Evolutionary conservation across 1,140 invertebrate species (phyloP), one percentile per base, ranked within the genome.

Genomic region (Drosophila neocordata): DNA sequence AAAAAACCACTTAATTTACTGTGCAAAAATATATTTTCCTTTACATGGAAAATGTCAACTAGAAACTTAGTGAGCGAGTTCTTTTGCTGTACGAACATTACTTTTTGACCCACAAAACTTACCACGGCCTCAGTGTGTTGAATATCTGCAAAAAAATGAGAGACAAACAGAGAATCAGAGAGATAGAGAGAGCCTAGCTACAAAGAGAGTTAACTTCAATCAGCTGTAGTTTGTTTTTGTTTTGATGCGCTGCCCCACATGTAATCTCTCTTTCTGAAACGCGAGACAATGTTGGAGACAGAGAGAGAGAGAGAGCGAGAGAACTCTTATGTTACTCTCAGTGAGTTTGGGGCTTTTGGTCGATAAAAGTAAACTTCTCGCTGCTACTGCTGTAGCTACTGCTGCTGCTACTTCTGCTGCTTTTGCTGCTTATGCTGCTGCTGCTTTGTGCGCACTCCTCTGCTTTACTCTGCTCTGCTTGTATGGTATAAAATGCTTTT

Each of bases 401-500:
- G 27, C 52, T 57, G 53, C 27, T 2, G 13, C 20, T n/a, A 12
- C 22, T 37, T 9, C 34, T 57, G 61, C 55, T 58, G 61, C 37
- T 13, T 20, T 9, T 37, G 15, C 34, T 58, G 61, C 48, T 59
- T 62, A 27, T 35, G 70, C 15, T 44, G n/a, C 52, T 37, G 56
- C 27, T 38, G 56, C 56, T 31, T 31, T 31, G 5, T 31, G 4
- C 6, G 27, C 27, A 7, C 27, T 59, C 27, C 56, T 34, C 27
- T 37, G 24, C 24, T 55, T 34, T 24, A 12, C 53, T 55, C 53
- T 55, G 53, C 35, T 53, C 56, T 61, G 68, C 27, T 34, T 35
- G 31, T 62, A n/a, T 62, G 82, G 82, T 84, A 91, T 91, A 91
- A 90, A 91, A 91, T 73, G 89, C 87, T 91, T 91, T 91, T 89